Evolutionary conservation across 1,140 invertebrate species (phyloP).

Genomic region (Bombus waltoni): DNA sequence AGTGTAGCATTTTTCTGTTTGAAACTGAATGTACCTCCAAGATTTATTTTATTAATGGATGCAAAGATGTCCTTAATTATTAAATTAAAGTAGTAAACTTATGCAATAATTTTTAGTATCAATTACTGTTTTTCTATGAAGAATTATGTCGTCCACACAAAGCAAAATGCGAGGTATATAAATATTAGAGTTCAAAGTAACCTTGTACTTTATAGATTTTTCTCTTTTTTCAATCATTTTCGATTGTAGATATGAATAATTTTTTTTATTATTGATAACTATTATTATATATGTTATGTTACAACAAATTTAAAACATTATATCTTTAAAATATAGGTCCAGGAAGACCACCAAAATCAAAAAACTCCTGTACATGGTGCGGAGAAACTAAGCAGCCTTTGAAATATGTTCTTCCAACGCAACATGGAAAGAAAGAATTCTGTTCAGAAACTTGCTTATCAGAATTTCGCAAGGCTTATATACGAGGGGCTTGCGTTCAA

Average conservation of each 20-base stretch:
- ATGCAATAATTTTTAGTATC: not conserved
- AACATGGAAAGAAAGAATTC: constrained; percentile 95
- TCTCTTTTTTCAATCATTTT: not conserved
- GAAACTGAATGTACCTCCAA: constrained; percentile 15
- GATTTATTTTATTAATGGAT: constrained; percentile 50
- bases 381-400: constrained; percentile 90
- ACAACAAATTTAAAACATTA: not conserved
- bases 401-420: constrained; percentile 93
- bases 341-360: constrained; percentile 89
- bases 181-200: constrained; percentile 38
- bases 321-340: constrained; percentile 79
- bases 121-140: constrained; percentile 16
- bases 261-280: not conserved
- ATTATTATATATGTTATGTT: not conserved
- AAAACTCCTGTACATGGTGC: constrained; percentile 91
- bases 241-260: not conserved
- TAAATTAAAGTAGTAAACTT: constrained; percentile 21
- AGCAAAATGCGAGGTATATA: constrained; percentile 62
- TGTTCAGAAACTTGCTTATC: constrained; percentile 94
- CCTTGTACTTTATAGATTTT: constrained; percentile 27
- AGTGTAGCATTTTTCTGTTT: not conserved
- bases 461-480: constrained; percentile 93
- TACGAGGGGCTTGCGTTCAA: constrained; percentile 92
- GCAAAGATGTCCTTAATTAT: constrained; percentile 42
- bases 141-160: constrained; percentile 60